phyloP scores from a whole-genome alignment of 2,888 invertebrate genomes.

The Bedellia somnulentella region DNA sequence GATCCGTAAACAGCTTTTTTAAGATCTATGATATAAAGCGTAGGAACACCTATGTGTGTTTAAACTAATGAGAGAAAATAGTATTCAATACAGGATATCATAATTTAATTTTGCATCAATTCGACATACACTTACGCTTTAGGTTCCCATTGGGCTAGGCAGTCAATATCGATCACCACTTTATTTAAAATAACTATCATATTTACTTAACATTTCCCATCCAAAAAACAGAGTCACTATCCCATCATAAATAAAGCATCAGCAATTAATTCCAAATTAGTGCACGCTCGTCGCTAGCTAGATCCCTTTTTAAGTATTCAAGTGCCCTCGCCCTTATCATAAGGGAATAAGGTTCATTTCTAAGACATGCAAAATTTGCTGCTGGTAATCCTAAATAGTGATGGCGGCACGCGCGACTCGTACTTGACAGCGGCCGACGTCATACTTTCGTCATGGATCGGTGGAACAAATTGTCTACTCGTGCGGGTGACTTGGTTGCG shows the following conservation, averaged over 20 bases:
- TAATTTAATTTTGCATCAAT: too few relatives aligned
- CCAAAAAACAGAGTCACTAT: conserved; percentile 14
- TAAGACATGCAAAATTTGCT: too few relatives aligned
- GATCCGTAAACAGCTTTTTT: too few relatives aligned
- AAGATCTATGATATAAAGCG: too few relatives aligned
- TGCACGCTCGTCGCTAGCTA: background rate
- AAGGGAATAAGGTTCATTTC: conserved; percentile 12
- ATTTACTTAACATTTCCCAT: too few relatives aligned
- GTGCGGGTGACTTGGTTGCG: conserved; percentile 21
- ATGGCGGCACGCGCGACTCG: conserved; percentile 29
- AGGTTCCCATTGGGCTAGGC: too few relatives aligned
- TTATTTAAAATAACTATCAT: too few relatives aligned
- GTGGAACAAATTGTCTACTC: conserved; percentile 50
- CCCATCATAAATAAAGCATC: conserved; percentile 22
- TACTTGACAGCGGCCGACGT: conserved; percentile 34
- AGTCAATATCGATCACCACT: too few relatives aligned
- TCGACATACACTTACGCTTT: too few relatives aligned
- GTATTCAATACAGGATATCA: too few relatives aligned
- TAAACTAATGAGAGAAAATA: too few relatives aligned
- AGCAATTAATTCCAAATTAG: conserved; percentile 23
- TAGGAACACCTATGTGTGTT: too few relatives aligned
- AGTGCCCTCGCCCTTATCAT: background rate
- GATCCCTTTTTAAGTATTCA: background rate
- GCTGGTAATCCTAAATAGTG: conserved; percentile 18
- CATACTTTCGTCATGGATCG: conserved; percentile 43